Evolutionary conservation across 2,888 invertebrate species (phyloP).

Genomic region (Euplexia lucipara): DNA sequence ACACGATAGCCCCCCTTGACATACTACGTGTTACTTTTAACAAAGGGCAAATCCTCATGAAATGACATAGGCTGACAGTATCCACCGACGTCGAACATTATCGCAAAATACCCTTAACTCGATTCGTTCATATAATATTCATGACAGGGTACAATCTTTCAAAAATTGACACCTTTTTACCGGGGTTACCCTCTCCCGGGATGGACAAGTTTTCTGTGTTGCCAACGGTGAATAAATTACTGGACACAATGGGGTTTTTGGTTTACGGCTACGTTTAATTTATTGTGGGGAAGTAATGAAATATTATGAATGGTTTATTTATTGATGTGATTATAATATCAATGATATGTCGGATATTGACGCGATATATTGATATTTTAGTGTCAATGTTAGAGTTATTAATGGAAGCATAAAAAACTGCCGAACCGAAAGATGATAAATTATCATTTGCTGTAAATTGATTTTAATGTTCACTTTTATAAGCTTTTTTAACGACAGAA

Average conservation of each 20-base stretch:
- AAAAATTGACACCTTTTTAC: slow-evolving; percentile 90
- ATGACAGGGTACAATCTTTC: slow-evolving; percentile 90
- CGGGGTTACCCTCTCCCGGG: slow-evolving; percentile 76
- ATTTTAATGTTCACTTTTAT: too few species aligned
- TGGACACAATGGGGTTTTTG: slow-evolving; percentile 76
- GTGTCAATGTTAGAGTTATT: not conserved
- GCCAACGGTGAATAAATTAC: slow-evolving; percentile 88
- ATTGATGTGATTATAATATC: slow-evolving; percentile 51
- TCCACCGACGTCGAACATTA: slow-evolving; percentile 86
- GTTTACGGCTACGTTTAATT: slow-evolving; percentile 78
- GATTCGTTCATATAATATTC: slow-evolving; percentile 91
- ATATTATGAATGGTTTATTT: slow-evolving; percentile 59
- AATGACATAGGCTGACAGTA: slow-evolving; percentile 90
- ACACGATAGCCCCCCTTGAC: slow-evolving; percentile 80
- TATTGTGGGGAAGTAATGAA: slow-evolving; percentile 70
- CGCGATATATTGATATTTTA: slow-evolving; percentile 6
- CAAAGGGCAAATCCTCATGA: slow-evolving; percentile 89
- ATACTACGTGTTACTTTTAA: slow-evolving; percentile 89
- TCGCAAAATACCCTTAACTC: slow-evolving; percentile 90
- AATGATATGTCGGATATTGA: slow-evolving; percentile 30
- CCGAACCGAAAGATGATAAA: too few species aligned
- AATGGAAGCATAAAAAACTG: too few species aligned
- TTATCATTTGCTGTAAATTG: too few species aligned
- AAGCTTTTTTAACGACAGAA: too few species aligned
- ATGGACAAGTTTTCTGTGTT: slow-evolving; percentile 89